phyloP scores from a whole-genome alignment of 2,888 invertebrate species.

The Nineta flava region DNA sequence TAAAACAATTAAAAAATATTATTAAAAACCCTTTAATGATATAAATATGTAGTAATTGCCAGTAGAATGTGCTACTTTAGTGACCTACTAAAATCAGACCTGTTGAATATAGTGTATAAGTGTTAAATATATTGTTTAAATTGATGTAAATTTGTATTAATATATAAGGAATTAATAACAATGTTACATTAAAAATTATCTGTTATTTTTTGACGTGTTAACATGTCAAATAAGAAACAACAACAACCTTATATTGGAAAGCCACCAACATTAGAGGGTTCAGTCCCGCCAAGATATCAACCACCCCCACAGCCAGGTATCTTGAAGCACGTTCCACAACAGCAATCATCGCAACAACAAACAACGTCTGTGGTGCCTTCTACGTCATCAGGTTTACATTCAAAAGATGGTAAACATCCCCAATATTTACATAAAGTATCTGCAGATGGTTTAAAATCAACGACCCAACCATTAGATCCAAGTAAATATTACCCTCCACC shows the following conservation, averaged over 20 bases:
- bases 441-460: not conserved
- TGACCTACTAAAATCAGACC: conserved; percentile 17
- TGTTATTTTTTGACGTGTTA: conserved; percentile 8
- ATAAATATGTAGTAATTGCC: not conserved
- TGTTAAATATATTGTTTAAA: not conserved
- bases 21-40: not conserved
- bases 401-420: conserved; percentile 24
- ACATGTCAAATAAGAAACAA: conserved; percentile 30
- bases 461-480: conserved; percentile 5
- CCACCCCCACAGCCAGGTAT: conserved; percentile 59
- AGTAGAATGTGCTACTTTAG: conserved; percentile 19
- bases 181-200: conserved; percentile 3
- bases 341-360: conserved; percentile 30
- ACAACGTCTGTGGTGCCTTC: conserved; percentile 32
- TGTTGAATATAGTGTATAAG: not conserved
- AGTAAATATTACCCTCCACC: conserved; percentile 8
- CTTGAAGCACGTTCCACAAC: conserved; percentile 35
- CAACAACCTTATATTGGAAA: conserved; percentile 23
- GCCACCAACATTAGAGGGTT: conserved; percentile 19
- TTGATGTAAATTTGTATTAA: not conserved
- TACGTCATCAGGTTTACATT: conserved; percentile 11
- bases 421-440: conserved; percentile 22
- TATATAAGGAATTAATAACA: not conserved
- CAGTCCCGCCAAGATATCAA: conserved; percentile 57
- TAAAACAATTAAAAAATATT: not conserved